Conservation (phyloP, 2,797 vertebrate species). For the Aldrovandia affinis region DNA sequence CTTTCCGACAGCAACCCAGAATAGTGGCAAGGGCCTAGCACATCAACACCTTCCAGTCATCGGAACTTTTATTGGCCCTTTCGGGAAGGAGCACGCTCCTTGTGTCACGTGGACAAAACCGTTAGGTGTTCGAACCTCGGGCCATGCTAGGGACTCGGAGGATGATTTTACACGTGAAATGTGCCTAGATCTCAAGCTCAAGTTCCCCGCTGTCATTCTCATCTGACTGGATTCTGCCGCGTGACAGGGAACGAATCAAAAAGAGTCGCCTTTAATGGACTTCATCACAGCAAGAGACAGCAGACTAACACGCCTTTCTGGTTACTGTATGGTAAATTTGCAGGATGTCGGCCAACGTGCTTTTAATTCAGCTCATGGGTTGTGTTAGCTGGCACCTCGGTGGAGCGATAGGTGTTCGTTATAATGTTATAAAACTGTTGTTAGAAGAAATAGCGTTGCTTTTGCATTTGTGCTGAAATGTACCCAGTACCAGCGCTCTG, state of each 20-base stretch:
- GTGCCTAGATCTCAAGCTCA: not conserved
- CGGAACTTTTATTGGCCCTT: not conserved
- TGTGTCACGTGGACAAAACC: not conserved
- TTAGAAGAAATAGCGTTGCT: too few species aligned
- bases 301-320: slow-evolving; percentile 13
- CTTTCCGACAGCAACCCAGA: not conserved
- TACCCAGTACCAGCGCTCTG: not conserved
- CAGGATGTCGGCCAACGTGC: not conserved
- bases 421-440: not conserved
- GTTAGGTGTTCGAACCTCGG: not conserved
- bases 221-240: slow-evolving; percentile 37
- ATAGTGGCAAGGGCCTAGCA: not conserved
- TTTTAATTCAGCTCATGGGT: not conserved
- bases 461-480: not conserved
- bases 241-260: slow-evolving; percentile 56
- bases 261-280: slow-evolving; percentile 60
- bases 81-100: not conserved
- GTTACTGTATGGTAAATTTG: not conserved
- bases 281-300: slow-evolving; percentile 49
- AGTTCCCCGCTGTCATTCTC: slow-evolving; percentile 28
- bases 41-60: not conserved
- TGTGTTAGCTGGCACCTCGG: not conserved
- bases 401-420: not conserved
- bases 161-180: slow-evolving; percentile 12
- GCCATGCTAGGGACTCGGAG: not conserved